Base-by-base conservation (phyloP, 1,140 invertebrate genomes). In the Temnothorax curvispinosus region DNA sequence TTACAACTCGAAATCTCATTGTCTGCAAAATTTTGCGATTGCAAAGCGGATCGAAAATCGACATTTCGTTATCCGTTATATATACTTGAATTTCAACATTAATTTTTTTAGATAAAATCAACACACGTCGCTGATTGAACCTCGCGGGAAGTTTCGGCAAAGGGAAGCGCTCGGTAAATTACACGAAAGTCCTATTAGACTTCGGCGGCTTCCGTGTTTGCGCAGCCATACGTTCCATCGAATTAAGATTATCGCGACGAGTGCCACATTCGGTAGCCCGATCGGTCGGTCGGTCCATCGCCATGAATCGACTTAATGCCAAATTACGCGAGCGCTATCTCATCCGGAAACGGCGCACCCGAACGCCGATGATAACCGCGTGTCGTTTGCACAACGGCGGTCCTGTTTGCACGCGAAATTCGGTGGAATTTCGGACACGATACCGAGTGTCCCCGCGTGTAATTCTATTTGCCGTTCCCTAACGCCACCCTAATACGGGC, bases 261-360 rank as follows among this genome's bases (percentile, higher is more conserved):
- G n/a, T 44, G 21, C 27, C 67, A 47, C 80, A 18, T 47, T 60
- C 27, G 52, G 52, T 84, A 50, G n/a, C 27, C 27, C 27, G 27
- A 1, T 84, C 69, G 13, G 27, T 27, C 27, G 0, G 8, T 21
- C 54, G 27, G n/a, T 15, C n/a, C 3, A 6, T 13, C 52, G 62
- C 27, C 80, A 32, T 74, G 41, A 74, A 84, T 84, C 69, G 80
- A 84, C 80, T 75, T 84, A 84, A 75, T 75, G 69, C 69, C 54
- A 82, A 82, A 84, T 84, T 75, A 78, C 60, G 74, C 47, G 47
- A 44, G 32, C 52, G 41, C 41, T 62, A 60, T 75, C 32, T 75
- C 69, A 74, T 50, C 27, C 69, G 69, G 56, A 84, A 84, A 74
- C 56, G 35, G 21, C 54, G 21, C 38, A 18, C 8, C 5, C 35